Conservation (phyloP, 2,797 vertebrate species). For the Chelon labrosus region DNA sequence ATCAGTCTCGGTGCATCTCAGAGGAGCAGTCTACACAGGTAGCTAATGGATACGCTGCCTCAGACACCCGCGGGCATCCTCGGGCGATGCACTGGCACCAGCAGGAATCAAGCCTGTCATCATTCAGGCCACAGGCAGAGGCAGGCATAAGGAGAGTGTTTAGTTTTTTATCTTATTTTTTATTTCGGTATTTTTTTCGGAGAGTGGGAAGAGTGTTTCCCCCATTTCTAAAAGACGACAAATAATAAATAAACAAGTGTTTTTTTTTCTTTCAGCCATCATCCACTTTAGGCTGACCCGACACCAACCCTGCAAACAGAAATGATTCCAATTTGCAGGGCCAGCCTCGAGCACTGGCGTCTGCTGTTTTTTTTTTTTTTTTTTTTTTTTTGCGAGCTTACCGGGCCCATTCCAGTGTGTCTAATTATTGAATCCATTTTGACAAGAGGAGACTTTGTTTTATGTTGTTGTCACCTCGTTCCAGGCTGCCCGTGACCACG, state of each 20-base stretch:
- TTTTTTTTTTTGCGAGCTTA: constrained; percentile 53
- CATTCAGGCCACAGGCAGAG: constrained; percentile 71
- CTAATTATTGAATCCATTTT: constrained; percentile 69
- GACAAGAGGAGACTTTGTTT: constrained; percentile 64
- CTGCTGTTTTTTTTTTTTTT: constrained; percentile 20
- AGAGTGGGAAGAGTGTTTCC: constrained; percentile 5
- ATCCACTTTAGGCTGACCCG: constrained; percentile 38
- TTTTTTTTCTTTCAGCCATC: constrained; percentile 29
- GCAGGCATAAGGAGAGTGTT: constrained; percentile 61
- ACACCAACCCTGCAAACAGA: constrained; percentile 57
- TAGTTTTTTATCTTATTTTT: constrained; percentile 45
- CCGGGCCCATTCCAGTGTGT: constrained; percentile 52
- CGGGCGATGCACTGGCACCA: constrained; percentile 77
- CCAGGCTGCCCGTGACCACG: constrained; percentile 57
- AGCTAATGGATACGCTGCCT: constrained; percentile 76
- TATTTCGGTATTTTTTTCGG: constrained; percentile 11
- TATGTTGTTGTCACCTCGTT: constrained; percentile 65
- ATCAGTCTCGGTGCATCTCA: constrained; percentile 66
- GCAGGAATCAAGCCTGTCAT: constrained; percentile 76
- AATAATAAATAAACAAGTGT: constrained; percentile 40
- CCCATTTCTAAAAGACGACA: constrained; percentile 29
- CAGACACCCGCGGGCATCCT: constrained; percentile 78
- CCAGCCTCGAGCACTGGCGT: constrained; percentile 63
- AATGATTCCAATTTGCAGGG: constrained; percentile 72
- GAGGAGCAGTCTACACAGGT: constrained; percentile 76